Percentiles rank a stretch among this genome's conserved stretches.
Conservation (phyloP, 2,888 invertebrate genomes). For the Nesidiocoris tenuis region DNA sequence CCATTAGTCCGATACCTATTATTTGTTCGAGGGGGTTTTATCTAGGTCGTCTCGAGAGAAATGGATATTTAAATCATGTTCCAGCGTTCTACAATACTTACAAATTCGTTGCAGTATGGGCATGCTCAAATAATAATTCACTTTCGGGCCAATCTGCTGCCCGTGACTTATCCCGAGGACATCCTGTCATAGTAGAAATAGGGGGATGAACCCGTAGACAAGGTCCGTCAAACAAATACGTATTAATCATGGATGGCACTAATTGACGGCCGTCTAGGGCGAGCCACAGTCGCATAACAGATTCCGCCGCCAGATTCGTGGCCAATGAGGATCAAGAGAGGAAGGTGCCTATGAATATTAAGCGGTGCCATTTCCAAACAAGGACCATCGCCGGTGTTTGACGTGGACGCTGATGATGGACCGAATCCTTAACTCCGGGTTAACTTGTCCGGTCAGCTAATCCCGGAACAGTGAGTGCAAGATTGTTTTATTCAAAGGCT, state of each 20-base stretch:
- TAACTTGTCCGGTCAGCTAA: not conserved
- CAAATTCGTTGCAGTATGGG: no score
- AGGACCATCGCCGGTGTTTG: not conserved
- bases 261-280: constrained; percentile 19
- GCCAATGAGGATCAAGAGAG: not conserved
- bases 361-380: not conserved
- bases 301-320: not conserved
- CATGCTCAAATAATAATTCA: no score
- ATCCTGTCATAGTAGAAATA: no score
- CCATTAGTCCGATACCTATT: constrained; percentile 9
- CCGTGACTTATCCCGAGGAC: no score
- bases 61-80: no score
- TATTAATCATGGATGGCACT: constrained; percentile 31
- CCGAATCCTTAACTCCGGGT: not conserved
- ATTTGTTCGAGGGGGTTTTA: no score
- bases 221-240: constrained; percentile 11
- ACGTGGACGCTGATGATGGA: not conserved
- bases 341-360: not conserved
- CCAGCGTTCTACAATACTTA: no score
- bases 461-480: no score
- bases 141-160: no score
- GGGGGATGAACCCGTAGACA: no score
- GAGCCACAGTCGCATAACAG: not conserved
- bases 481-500: no score
- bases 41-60: no score